phyloP scores from a whole-genome alignment of 2,888 invertebrate species.

The Lithophane semibrunnea region DNA sequence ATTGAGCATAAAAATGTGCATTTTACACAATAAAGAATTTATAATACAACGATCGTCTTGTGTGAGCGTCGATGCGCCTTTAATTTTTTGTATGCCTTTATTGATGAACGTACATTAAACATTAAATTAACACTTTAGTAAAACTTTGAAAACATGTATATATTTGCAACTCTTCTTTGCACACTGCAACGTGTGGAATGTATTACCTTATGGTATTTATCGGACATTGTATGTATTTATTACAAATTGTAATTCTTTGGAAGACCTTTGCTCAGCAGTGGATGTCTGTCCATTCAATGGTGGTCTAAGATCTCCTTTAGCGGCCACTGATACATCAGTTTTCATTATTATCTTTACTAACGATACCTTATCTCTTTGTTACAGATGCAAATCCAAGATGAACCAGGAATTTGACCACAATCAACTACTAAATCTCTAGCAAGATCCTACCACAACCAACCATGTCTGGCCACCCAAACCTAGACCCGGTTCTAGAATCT shows the following conservation, averaged over 20 bases:
- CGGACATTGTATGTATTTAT: background rate
- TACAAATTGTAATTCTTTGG: background rate
- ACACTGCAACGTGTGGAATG: conserved; percentile 2
- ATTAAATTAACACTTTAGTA: conserved; percentile 32
- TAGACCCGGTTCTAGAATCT: conserved; percentile 70
- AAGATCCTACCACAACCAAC: conserved; percentile 64
- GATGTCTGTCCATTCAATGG: background rate
- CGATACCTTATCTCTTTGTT: conserved; percentile 72
- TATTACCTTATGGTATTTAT: background rate
- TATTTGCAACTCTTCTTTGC: background rate
- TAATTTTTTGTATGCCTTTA: conserved; percentile 11
- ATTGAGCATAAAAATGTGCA: conserved; percentile 44
- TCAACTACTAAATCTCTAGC: conserved; percentile 60
- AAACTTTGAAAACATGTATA: background rate
- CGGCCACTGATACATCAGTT: background rate
- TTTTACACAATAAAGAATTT: conserved; percentile 40
- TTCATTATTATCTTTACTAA: conserved; percentile 8
- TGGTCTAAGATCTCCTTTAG: background rate
- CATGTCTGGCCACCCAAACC: conserved; percentile 75
- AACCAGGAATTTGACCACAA: conserved; percentile 82
- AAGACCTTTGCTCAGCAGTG: too few species aligned
- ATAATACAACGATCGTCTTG: conserved; percentile 2
- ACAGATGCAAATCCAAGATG: conserved; percentile 86
- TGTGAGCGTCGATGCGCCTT: conserved; percentile 13
- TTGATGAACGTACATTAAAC: conserved; percentile 23